Evolutionary conservation across 1,140 invertebrate genomes (phyloP), one percentile per base, ranked within the genome.

Genomic region (Drosophila paulistorum): DNA sequence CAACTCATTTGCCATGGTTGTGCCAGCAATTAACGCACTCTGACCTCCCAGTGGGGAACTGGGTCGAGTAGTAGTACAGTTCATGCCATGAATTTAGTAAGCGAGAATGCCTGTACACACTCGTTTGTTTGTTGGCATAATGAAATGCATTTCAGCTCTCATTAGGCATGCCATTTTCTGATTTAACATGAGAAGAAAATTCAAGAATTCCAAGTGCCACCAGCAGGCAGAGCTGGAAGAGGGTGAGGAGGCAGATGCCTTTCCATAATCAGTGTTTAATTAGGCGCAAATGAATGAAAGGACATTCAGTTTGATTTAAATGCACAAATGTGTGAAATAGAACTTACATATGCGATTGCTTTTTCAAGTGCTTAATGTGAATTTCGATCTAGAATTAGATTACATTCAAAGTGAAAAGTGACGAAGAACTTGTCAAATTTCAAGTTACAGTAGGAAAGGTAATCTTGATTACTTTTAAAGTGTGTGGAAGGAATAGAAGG

Each of bases 121-220:
- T 20, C 17, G 9, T n/a, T 51, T n/a, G 9, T 20, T 67, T 75
- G 71, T 62, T 71, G 73, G 65, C 65, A 68, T 85, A 87, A 87
- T 89, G 83, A 87, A 86, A 86, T 83, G 79, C 83, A 87, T 83
- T 86, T 86, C 76, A 89, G 79, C 58, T 68, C 83, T 86, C 84
- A 86, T 86, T 86, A 87, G 83, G 84, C 72, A 77, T 78, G 84
- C 83, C 83, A 87, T 87, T 87, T 86, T 79, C 72, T 59, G 79
- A 71, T 65, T 79, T 58, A 23, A 37, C 58, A 42, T 37, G 64
- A 68, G 37, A 58, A 65, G 41, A 73, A 30, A 70, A 65, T 59
- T 70, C 54, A 79, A 45, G 64, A 66, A 66, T 77, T 79, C 69
- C 23, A 26, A 26, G 23, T 26, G 23, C 23, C 23, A 26, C 3